A percentile compares a stretch with the other conserved stretches of the same genome.
phyloP scores from a whole-genome alignment of 2,113 vertebrate species.

The Glaucomys volans region DNA sequence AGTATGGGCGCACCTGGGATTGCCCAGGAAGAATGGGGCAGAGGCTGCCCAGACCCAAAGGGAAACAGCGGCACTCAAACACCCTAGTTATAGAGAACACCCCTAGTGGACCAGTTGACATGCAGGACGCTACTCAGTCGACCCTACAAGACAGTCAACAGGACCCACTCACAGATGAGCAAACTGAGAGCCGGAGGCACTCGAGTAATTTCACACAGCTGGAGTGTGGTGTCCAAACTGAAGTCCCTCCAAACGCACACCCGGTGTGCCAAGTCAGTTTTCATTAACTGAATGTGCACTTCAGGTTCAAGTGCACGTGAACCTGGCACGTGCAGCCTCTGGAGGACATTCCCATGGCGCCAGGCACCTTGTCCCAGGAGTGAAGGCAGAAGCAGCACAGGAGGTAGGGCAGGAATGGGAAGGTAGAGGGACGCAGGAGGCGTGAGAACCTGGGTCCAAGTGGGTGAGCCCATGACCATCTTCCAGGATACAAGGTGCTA shows the following conservation, averaged over 20 bases:
- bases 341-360: neutral
- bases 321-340: no score
- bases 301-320: no score
- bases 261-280: neutral
- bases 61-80: neutral
- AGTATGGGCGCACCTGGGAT: neutral
- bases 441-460: neutral
- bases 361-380: neutral
- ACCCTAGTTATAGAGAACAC: neutral
- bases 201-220: neutral
- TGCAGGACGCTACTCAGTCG: neutral
- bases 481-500: neutral
- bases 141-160: no score
- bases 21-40: neutral
- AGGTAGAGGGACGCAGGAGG: neutral
- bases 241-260: neutral
- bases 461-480: accelerated
- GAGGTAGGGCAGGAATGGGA: neutral
- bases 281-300: neutral
- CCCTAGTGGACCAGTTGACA: neutral
- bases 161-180: neutral
- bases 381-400: neutral
- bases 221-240: neutral
- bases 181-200: neutral
- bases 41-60: neutral